phyloP scores from a whole-genome alignment of 2,113 vertebrate genomes.

The Tragelaphus buxtoni region DNA sequence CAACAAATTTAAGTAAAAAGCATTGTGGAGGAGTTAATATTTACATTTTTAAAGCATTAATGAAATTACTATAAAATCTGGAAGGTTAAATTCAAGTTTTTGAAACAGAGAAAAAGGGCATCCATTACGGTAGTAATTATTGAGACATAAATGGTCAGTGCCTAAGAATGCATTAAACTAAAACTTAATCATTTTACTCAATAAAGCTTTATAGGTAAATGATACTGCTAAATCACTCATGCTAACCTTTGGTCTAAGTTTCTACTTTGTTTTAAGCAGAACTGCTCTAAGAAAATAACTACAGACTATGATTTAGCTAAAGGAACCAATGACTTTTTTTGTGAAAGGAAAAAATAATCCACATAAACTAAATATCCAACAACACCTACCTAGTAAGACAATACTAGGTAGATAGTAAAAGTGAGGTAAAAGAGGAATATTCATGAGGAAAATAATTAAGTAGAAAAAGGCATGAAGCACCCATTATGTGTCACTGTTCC shows the following conservation, averaged over 20 bases:
- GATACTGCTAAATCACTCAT: neutral
- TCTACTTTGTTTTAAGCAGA: neutral
- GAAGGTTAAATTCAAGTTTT: slow-evolving; percentile 27
- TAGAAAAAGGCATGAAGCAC: neutral
- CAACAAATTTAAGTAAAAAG: neutral
- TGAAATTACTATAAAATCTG: neutral
- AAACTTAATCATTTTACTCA: neutral
- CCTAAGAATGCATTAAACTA: slow-evolving; percentile 7
- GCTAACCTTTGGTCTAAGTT: neutral
- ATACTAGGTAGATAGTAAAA: neutral
- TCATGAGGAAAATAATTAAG: neutral
- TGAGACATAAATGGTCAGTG: neutral
- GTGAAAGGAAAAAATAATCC: neutral
- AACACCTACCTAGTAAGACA: neutral
- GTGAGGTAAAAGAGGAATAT: neutral
- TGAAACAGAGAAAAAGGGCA: slow-evolving; percentile 19
- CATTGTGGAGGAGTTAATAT: slow-evolving; percentile 23
- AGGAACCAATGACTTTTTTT: neutral
- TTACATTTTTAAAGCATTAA: neutral
- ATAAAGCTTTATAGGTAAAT: neutral
- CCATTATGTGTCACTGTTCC: neutral
- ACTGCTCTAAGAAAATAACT: slow-evolving; percentile 18
- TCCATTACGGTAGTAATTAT: neutral
- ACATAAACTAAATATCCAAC: neutral
- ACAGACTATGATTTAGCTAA: neutral